These are phyloP conservation scores for Drosophila pseudotakahashii DNA, from an alignment of 2,888 invertebrate species.

Conservation along the genomic window DNA sequence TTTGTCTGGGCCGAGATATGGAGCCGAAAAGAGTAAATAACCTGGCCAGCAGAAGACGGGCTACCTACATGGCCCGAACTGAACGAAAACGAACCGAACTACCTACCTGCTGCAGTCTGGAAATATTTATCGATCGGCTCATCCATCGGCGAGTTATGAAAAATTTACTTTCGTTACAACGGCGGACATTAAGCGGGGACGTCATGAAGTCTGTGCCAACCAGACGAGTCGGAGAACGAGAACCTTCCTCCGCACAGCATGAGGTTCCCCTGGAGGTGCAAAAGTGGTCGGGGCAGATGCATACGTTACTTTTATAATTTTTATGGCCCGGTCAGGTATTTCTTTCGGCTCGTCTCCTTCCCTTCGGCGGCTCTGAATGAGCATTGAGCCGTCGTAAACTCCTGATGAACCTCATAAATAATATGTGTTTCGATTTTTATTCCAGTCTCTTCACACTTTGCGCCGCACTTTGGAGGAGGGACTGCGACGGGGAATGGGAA, in stretches of 20 bases:
- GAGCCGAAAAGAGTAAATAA: slow-evolving; percentile 29
- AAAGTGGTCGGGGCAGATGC: slow-evolving; percentile 47
- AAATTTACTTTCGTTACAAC: slow-evolving; percentile 76
- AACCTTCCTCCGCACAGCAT: slow-evolving; percentile 67
- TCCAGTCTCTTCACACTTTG: slow-evolving; percentile 71
- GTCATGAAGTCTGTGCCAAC: slow-evolving; percentile 73
- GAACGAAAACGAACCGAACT: slow-evolving; percentile 5
- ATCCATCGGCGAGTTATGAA: slow-evolving; percentile 60
- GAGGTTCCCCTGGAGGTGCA: slow-evolving; percentile 46
- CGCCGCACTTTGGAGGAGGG: slow-evolving; percentile 17
- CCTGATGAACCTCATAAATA: slow-evolving; percentile 82
- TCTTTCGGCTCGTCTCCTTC: slow-evolving; percentile 29
- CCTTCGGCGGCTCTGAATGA: slow-evolving; percentile 32
- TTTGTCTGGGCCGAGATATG: slow-evolving; percentile 65
- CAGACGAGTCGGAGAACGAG: slow-evolving; percentile 39
- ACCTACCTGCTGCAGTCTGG: slow-evolving; percentile 49
- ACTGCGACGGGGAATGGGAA: neutral
- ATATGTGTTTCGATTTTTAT: slow-evolving; percentile 79
- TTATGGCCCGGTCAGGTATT: slow-evolving; percentile 71
- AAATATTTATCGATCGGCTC: slow-evolving; percentile 70
- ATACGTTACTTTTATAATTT: slow-evolving; percentile 72
- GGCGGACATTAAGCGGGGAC: slow-evolving; percentile 64
- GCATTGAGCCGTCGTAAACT: slow-evolving; percentile 73
- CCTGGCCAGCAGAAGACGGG: slow-evolving; percentile 43
- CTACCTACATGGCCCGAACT: slow-evolving; percentile 50